Base-by-base conservation (phyloP, 2,797 vertebrate genomes). In the Tenualosa ilisha region DNA sequence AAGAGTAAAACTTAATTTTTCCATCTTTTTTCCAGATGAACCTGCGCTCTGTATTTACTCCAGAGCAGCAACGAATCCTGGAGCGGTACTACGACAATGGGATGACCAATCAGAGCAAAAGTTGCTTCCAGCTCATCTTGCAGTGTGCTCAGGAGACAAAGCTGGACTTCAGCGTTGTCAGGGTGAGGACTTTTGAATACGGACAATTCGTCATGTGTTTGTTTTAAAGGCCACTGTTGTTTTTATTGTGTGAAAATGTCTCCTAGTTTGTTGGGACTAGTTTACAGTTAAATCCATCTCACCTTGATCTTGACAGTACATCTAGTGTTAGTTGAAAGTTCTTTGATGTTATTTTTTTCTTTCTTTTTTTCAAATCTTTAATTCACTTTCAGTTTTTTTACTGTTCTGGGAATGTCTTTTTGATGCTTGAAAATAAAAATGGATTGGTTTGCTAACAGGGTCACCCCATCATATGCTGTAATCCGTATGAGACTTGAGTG, bases 61-160 rank as follows among this genome's bases (percentile, higher is more conserved):
- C 95, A 93, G 98, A 99, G 85, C 98, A 99, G 95, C 98, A 99
- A 93, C 97, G 97, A 92, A 97, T 98, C 95, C 96, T 99, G 89
- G 98, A 99, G 91, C 97, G 97, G 89, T 99, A 99, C 94, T 99
- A 99, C 94, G 97, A 99, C 85, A 98, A 97, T 94, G 98, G 98
- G 93, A 99, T 99, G 98, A 99, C 97, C 95, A 99, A 99, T 97
- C 98, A 99, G 94, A 99, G 98, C 96, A 99, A 99, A 94, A 97
- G 98, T 93, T 99, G 98, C 95, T 99, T 99, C 96, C 98, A 98
- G 96, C 97, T 99, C 90, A 99, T 99, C 94, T 96, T 99, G 90
- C 98, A 99, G 91, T 99, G 98, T 94, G 97, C 98, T 90, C 98
- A 99, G 93, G 98, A 99, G 95, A 97, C 98, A 93, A 99, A 99